phyloP scores from a whole-genome alignment of 2,113 vertebrate genomes.

The Aleadryas rufinucha region DNA sequence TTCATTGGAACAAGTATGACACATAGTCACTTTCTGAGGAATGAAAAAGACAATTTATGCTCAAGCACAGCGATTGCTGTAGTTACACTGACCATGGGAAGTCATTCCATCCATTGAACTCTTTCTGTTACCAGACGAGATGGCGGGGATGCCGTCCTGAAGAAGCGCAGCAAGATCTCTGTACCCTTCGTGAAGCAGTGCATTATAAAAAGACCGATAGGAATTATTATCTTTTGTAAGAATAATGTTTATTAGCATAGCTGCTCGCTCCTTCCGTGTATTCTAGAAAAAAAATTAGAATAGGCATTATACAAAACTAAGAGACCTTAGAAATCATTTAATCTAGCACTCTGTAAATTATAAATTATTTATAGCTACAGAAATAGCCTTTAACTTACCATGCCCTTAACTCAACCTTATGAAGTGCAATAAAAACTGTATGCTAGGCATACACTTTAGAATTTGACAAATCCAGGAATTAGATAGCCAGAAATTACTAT shows the following conservation, averaged over 20 bases:
- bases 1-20: background rate
- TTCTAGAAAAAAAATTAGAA: slow-evolving; percentile 61
- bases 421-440: background rate
- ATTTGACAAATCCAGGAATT: background rate
- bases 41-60: background rate
- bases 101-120: slow-evolving; percentile 72
- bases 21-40: background rate
- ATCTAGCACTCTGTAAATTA: background rate
- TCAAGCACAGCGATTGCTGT: background rate
- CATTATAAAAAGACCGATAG: slow-evolving; percentile 95
- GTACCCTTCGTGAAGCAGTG: slow-evolving; percentile 86
- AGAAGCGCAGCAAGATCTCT: slow-evolving; percentile 86
- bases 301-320: background rate
- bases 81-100: slow-evolving; percentile 79
- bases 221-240: slow-evolving; percentile 86
- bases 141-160: slow-evolving; percentile 71
- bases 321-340: background rate
- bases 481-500: background rate
- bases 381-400: background rate
- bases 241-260: slow-evolving; percentile 81
- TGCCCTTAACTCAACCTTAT: background rate
- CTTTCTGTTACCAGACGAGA: slow-evolving; percentile 65
- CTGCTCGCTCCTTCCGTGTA: slow-evolving; percentile 82
- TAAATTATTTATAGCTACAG: background rate
- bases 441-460: background rate